Evolutionary conservation across 2,113 vertebrate genomes (phyloP).

Genomic region (Chinchilla lanigera): DNA sequence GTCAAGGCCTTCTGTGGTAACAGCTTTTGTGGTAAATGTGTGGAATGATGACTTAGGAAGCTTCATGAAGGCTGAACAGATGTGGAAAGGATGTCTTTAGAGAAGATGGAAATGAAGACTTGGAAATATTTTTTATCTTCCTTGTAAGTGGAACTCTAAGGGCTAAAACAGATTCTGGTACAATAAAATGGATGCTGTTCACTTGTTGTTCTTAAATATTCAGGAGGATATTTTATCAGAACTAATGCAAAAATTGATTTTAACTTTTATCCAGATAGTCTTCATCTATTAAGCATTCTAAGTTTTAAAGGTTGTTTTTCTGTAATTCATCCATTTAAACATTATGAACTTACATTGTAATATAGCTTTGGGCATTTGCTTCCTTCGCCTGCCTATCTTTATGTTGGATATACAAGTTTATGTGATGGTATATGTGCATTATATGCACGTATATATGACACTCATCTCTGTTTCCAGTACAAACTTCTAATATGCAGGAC

Average conservation of each 20-base stretch:
- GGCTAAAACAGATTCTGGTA: neutral
- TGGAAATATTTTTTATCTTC: neutral
- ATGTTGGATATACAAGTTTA: neutral
- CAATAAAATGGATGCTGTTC: neutral
- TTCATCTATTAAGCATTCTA: neutral
- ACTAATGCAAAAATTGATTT: neutral
- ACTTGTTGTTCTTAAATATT: neutral
- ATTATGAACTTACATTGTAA: neutral
- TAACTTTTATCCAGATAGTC: neutral
- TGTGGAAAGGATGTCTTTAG: constrained; percentile 44
- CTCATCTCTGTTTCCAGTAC: neutral
- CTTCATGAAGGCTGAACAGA: constrained; percentile 13
- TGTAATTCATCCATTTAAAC: neutral
- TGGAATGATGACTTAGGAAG: constrained; percentile 42
- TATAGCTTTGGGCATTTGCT: neutral
- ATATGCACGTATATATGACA: neutral
- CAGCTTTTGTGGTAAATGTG: constrained; percentile 13
- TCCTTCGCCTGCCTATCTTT: neutral
- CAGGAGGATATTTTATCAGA: neutral
- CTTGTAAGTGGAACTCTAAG: constrained; percentile 5
- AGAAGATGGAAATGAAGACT: neutral
- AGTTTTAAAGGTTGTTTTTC: neutral
- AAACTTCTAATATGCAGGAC: neutral
- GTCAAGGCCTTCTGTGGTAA: constrained; percentile 49
- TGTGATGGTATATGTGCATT: neutral